Percentiles rank a stretch among this genome's conserved stretches.
Conservation (phyloP, 2,113 vertebrate species). For the Talpa occidentalis region DNA sequence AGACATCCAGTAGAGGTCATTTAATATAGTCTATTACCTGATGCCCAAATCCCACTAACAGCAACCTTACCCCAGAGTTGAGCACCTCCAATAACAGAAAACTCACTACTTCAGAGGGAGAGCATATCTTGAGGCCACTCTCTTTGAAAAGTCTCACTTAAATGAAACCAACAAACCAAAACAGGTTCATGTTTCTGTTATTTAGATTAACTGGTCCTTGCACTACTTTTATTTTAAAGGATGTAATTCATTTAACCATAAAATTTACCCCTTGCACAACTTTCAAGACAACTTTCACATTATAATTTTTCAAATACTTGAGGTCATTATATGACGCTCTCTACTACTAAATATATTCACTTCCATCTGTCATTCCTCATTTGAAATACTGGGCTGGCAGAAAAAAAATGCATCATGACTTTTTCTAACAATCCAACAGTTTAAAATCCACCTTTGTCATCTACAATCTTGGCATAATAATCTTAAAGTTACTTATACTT, state of each 20-base stretch:
- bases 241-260: background rate
- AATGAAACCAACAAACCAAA: conserved; percentile 33
- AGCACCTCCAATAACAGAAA: background rate
- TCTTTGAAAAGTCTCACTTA: background rate
- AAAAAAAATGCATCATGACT: too few relatives aligned
- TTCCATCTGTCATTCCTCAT: background rate
- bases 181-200: background rate
- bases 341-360: background rate
- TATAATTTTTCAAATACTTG: conserved; percentile 25
- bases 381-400: background rate
- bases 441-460: background rate
- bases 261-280: background rate
- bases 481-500: conserved; percentile 35
- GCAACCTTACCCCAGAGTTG: background rate
- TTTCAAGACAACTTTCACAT: conserved; percentile 5
- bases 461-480: background rate
- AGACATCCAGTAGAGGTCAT: background rate
- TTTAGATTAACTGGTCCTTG: background rate
- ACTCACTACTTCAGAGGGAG: background rate
- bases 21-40: background rate
- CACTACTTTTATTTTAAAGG: background rate
- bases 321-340: background rate
- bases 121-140: background rate
- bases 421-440: background rate
- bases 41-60: background rate